Conservation (phyloP, 2,113 vertebrate species). For the Beaufortia kweichowensis region DNA sequence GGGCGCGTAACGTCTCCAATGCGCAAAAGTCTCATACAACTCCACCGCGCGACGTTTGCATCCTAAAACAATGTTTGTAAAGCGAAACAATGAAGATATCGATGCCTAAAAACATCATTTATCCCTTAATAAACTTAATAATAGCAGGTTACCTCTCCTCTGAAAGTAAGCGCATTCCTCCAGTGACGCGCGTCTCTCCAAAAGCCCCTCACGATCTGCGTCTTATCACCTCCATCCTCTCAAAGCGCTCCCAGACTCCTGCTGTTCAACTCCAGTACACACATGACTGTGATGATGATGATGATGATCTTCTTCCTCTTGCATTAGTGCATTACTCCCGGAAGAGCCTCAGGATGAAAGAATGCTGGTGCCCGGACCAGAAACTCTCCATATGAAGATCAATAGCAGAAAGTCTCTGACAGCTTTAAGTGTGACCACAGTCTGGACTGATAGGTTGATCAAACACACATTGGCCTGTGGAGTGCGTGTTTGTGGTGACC, state of each 20-base stretch:
- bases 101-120: background rate
- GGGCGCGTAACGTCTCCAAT: too few species aligned
- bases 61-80: background rate
- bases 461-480: background rate
- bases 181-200: background rate
- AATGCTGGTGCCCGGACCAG: background rate
- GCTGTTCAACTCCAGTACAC: background rate
- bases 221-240: conserved; percentile 1
- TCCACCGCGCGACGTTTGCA: background rate
- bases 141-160: conserved; percentile 6
- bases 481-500: background rate
- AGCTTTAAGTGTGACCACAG: background rate
- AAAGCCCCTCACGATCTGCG: background rate
- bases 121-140: background rate
- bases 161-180: background rate
- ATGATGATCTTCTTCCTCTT: background rate
- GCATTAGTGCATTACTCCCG: background rate
- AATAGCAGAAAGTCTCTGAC: too few species aligned
- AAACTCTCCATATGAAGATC: background rate
- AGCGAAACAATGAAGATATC: too few species aligned
- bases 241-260: background rate
- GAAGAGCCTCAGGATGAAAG: background rate
- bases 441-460: background rate
- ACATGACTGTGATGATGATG: background rate
- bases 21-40: background rate